Evolutionary conservation across 2,888 invertebrate species (phyloP).

Genomic region (Drosophila ezoana): DNA sequence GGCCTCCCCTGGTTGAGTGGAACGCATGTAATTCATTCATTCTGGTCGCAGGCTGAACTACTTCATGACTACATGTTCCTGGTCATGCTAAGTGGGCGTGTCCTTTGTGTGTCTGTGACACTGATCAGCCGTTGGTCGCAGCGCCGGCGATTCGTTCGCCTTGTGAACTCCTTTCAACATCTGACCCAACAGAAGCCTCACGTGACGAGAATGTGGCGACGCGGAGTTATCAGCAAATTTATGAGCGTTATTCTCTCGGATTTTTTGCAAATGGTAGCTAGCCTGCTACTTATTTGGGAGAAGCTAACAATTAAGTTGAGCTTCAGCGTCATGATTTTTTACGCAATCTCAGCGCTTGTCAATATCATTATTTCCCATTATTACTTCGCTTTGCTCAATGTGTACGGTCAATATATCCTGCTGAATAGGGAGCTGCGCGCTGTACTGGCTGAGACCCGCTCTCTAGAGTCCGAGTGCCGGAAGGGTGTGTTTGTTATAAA

Average conservation of each 20-base stretch:
- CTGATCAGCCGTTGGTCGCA: constrained; percentile 40
- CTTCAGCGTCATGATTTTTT: constrained; percentile 1
- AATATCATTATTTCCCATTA: constrained; percentile 43
- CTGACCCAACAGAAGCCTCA: constrained; percentile 31
- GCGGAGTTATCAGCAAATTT: constrained; percentile 36
- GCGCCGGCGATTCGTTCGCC: constrained; percentile 22
- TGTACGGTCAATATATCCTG: constrained; percentile 44
- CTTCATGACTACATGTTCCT: constrained; percentile 37
- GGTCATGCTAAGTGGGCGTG: constrained; percentile 5
- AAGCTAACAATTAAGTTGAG: constrained; percentile 1
- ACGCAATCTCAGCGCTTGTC: constrained; percentile 15
- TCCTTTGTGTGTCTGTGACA: constrained; percentile 29
- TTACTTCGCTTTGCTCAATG: constrained; percentile 40
- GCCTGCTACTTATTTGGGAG: neutral
- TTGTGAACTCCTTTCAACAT: constrained; percentile 23
- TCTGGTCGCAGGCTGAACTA: neutral
- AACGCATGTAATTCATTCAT: neutral
- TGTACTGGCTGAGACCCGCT: constrained; percentile 12
- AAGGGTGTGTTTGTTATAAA: constrained; percentile 30
- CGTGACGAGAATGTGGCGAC: constrained; percentile 29
- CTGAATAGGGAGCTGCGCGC: constrained; percentile 44
- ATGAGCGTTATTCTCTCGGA: constrained; percentile 13
- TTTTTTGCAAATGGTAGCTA: neutral
- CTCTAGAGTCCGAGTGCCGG: constrained; percentile 23
- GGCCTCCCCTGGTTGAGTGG: constrained; percentile 13